These are phyloP conservation scores for Penaeus japonicus DNA, from an alignment of 1,140 invertebrate species.

Conservation along the genomic window DNA sequence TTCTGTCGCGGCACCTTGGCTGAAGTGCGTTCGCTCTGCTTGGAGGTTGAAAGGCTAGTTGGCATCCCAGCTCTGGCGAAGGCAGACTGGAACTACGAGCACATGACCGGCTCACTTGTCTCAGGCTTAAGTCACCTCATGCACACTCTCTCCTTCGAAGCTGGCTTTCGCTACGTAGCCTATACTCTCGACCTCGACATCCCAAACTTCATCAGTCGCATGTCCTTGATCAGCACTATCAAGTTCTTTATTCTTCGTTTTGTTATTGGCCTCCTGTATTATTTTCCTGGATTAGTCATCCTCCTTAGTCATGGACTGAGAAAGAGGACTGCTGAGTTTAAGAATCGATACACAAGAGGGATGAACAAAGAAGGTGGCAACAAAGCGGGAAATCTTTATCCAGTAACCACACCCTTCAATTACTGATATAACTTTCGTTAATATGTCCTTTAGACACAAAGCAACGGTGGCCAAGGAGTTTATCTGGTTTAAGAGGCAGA, in stretches of 20 bases:
- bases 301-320: too few species aligned
- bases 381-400: too few species aligned
- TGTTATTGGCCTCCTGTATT: neutral
- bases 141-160: neutral
- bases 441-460: too few species aligned
- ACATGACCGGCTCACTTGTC: neutral
- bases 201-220: neutral
- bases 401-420: too few species aligned
- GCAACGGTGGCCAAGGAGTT: too few species aligned
- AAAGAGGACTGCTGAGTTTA: too few species aligned
- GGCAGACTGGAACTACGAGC: neutral
- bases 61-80: neutral
- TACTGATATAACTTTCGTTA: too few species aligned
- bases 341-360: too few species aligned
- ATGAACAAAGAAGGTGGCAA: too few species aligned
- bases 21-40: neutral
- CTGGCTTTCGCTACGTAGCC: neutral
- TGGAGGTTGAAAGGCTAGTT: neutral
- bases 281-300: neutral
- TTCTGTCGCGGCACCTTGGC: conserved; percentile 48
- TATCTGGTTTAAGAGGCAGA: too few species aligned
- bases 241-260: neutral
- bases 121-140: neutral
- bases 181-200: neutral
- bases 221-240: neutral